Evolutionary conservation across 2,113 vertebrate genomes (phyloP).

Genomic region (Ptilonorhynchus violaceus): DNA sequence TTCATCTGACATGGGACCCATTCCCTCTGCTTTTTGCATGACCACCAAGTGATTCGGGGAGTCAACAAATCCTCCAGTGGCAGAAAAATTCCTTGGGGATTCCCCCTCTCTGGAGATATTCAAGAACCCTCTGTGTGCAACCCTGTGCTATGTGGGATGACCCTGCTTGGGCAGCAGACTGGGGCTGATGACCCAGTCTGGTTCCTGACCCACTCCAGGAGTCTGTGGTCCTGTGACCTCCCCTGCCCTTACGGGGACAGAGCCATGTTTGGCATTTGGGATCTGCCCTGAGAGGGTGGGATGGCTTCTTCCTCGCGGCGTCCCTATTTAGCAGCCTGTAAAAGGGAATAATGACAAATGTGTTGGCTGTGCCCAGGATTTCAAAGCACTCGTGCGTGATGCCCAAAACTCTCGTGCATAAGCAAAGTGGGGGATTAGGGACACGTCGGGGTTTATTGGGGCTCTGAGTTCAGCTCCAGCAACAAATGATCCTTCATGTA

Average conservation of each 20-base stretch:
- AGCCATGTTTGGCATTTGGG: neutral
- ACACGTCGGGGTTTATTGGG: neutral
- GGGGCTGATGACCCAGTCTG: neutral
- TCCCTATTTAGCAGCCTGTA: neutral
- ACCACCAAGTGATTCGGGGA: rapidly evolving
- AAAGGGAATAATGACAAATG: neutral
- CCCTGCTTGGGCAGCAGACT: rapidly evolving
- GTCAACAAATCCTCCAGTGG: too few species aligned
- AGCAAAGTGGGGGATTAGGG: neutral
- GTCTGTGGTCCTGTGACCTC: too few species aligned
- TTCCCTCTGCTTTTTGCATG: too few species aligned
- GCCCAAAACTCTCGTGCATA: neutral
- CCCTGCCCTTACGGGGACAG: too few species aligned
- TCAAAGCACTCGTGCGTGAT: neutral
- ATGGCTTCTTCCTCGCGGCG: neutral
- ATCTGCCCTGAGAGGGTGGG: neutral
- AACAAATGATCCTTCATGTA: neutral
- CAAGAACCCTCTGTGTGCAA: neutral
- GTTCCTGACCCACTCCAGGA: too few species aligned
- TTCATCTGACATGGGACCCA: neutral
- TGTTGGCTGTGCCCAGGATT: neutral
- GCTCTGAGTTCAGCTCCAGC: neutral
- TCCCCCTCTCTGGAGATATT: neutral
- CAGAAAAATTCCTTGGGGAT: neutral
- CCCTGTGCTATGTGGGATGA: neutral